A percentile compares a stretch with the other conserved stretches of the same genome.
phyloP scores from a whole-genome alignment of 2,888 invertebrate genomes.

The Eupeodes latifasciatus region DNA sequence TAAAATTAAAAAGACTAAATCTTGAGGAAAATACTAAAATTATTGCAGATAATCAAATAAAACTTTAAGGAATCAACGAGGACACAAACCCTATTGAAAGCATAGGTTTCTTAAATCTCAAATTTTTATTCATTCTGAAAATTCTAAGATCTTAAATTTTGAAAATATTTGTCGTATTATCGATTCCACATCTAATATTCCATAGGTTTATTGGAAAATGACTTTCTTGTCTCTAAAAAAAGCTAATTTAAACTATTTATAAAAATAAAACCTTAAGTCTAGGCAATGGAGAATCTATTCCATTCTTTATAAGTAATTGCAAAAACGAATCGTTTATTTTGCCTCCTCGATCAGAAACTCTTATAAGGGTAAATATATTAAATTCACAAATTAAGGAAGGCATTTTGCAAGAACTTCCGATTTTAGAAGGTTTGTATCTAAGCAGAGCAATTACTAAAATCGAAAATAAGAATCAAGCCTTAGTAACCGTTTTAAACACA shows the following conservation, averaged over 20 bases:
- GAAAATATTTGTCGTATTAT: neutral
- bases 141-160: no score
- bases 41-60: neutral
- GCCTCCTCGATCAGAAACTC: neutral
- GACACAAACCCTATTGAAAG: neutral
- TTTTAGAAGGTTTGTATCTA: no score
- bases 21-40: neutral
- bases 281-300: constrained; percentile 11
- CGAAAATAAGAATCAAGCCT: no score
- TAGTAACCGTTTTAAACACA: neutral
- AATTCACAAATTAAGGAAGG: neutral
- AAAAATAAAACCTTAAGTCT: neutral
- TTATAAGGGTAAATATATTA: neutral
- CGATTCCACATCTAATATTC: neutral
- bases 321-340: neutral
- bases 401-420: no score
- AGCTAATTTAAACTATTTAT: neutral
- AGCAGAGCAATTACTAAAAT: no score
- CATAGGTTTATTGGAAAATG: neutral
- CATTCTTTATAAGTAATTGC: neutral
- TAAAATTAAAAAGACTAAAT: neutral
- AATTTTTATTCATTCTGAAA: neutral
- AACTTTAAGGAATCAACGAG: constrained; percentile 1
- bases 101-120: neutral
- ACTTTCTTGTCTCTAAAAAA: neutral